phyloP scores from a whole-genome alignment of 2,888 invertebrate species.

The Hemistola chrysoprasaria region DNA sequence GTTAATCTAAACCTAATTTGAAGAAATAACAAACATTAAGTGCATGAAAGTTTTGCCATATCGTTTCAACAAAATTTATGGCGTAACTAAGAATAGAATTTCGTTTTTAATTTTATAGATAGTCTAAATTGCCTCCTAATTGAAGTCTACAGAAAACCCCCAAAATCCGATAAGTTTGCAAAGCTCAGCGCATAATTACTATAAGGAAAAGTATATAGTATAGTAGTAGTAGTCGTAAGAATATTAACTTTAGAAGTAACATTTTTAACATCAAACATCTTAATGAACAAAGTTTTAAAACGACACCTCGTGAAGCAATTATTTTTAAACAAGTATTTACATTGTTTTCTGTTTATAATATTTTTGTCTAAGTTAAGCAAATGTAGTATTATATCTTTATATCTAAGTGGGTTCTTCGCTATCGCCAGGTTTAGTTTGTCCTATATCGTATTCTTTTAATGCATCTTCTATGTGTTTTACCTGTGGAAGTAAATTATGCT shows the following conservation, averaged over 20 bases:
- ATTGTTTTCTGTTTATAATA: constrained; percentile 4
- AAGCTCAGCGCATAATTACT: constrained; percentile 14
- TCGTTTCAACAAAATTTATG: no score
- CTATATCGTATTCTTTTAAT: constrained; percentile 83
- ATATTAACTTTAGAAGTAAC: constrained; percentile 38
- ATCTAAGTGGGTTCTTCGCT: constrained; percentile 65
- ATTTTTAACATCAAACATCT: constrained; percentile 46
- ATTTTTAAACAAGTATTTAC: constrained; percentile 30
- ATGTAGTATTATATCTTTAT: constrained; percentile 12
- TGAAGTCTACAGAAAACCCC: not conserved
- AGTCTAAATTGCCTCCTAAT: not conserved
- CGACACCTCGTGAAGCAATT: constrained; percentile 46
- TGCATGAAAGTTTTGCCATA: no score
- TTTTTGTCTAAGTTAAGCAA: constrained; percentile 4
- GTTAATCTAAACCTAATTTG: no score
- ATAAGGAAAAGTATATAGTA: constrained; percentile 25
- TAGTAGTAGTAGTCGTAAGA: constrained; percentile 27
- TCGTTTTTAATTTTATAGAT: no score
- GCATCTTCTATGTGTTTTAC: constrained; percentile 87
- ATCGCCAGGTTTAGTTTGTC: constrained; percentile 62
- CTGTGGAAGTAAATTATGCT: constrained; percentile 40
- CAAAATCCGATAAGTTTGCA: constrained; percentile 1
- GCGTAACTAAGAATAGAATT: no score
- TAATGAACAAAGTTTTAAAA: constrained; percentile 50
- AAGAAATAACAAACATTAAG: no score